These are phyloP conservation scores for Malurus cyaneus DNA, from an alignment of 2,113 vertebrate genomes.

Conservation along the genomic window DNA sequence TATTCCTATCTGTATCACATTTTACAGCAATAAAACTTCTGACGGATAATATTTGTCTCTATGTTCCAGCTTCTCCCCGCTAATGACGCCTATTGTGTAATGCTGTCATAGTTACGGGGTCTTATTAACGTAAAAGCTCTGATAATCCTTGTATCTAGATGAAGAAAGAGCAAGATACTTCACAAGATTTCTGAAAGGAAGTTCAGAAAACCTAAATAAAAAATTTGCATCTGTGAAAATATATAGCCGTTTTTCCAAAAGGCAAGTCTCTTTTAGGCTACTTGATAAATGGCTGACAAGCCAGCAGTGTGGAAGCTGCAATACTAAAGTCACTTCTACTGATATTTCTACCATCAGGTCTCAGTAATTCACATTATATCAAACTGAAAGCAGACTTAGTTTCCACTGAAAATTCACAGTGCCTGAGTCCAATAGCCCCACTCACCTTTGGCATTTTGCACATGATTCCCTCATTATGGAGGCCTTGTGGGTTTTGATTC, in stretches of 20 bases:
- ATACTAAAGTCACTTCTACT: background rate
- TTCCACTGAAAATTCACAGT: background rate
- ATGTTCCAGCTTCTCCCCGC: background rate
- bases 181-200: background rate
- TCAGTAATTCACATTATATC: background rate
- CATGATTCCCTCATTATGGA: background rate
- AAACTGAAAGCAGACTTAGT: background rate
- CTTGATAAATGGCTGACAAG: background rate
- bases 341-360: background rate
- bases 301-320: background rate
- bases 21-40: background rate
- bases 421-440: background rate
- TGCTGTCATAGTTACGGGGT: background rate
- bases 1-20: conserved; percentile 1
- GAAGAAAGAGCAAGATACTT: background rate
- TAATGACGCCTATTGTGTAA: background rate
- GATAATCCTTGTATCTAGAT: background rate
- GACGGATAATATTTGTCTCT: background rate
- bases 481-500: background rate
- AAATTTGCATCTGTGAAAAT: background rate
- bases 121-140: background rate
- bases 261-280: background rate
- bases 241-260: background rate
- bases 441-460: background rate
- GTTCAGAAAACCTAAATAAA: background rate